Evolutionary conservation across 2,113 vertebrate species (phyloP), one percentile per base, ranked within the genome.

Genomic region (Morone chrysops): DNA sequence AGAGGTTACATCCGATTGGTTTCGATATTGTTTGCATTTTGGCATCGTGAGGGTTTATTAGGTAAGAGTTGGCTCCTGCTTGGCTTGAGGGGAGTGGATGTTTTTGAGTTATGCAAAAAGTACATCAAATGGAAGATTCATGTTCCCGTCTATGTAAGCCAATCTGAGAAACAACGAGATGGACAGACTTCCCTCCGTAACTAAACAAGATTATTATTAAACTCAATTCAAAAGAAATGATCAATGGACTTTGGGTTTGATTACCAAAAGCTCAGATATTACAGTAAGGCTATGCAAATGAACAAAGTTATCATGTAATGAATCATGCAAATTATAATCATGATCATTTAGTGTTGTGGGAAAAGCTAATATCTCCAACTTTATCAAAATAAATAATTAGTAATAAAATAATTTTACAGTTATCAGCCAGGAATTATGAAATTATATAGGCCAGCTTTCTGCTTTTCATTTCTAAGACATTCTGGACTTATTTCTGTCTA

Each of bases 1-100:
- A 50, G 70, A 77, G 41, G 47, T 74, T 75, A 51, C 72, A 66
- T 78, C 82, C 62, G 45, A 70, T 70, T 81, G 63, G 68, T 65
- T 85, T 8, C 6, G 61, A 62, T 80, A 56, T 70, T 67, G 78
- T 80, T 57, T 81, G 50, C 53, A 36, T 78, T 59, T 80, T 83
- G 87, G 67, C 69, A 65, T 51, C 12, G 50, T 45, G 53, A 45
- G 22, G 41, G 14, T 82, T 61, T 70, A 56, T 87, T 82, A 78
- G 78, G 78, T 87, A 87, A 90, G 65, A 77, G 79, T 66, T 85
- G 80, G 74, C 56, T 36, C 54, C 8, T 17, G 45, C 69, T 50
- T 7, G 36, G 57, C 70, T 78, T 70, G 8, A 67, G 51, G n/a
- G 6, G 2, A 53, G 54, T 65, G n/a, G 53, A 43, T 67, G 8